Base-by-base conservation (phyloP, 1,140 invertebrate species). In the Papilio glaucus region DNA sequence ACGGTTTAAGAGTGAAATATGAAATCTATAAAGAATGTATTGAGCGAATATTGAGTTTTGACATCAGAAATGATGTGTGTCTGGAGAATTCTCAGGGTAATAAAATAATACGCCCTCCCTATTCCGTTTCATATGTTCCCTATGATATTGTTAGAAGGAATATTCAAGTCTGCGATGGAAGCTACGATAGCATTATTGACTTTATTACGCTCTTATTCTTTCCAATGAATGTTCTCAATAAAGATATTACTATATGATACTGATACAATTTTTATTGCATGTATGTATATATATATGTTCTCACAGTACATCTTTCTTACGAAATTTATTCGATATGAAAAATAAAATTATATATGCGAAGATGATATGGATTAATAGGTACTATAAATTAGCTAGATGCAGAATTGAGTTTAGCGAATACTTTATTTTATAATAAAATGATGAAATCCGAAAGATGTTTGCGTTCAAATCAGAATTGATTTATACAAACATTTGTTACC, bases 21-120 rank as follows among this genome's bases (percentile, higher is more conserved):
- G 79, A 86, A 87, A 86, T 88, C 82, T 82, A 87, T 86, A 85
- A 83, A 80, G 82, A 84, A 88, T 85, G 81, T 85, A 85, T 85
- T 80, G 79, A 77, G 83, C 78, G 80, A 83, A 87, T 86, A 90
- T 90, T 87, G 86, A 85, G 85, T 86, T 90, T 85, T 85, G 85
- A 90, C 85, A 82, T 88, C 85, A 82, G 84, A 82, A 77, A 87
- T 81, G 83, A 85, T 84, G 78, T 79, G 85, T 85, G 84, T 81
- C 81, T 84, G 77, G 73, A 77, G 71, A 63, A 83, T 85, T 87
- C 79, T 79, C 79, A 77, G 74, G 76, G 76, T 87, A 86, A 85
- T 89, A 89, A 89, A 89, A 89, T 86, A 83, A 82, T 79, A 83
- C 77, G 74, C 70, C 73, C 63, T 45, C 60, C 53, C 65, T 73